A percentile compares a stretch with the other conserved stretches of the same genome.
These are phyloP conservation scores for Trachelus iudaicus DNA, from an alignment of 2,888 invertebrate species.

Conservation along the genomic window DNA sequence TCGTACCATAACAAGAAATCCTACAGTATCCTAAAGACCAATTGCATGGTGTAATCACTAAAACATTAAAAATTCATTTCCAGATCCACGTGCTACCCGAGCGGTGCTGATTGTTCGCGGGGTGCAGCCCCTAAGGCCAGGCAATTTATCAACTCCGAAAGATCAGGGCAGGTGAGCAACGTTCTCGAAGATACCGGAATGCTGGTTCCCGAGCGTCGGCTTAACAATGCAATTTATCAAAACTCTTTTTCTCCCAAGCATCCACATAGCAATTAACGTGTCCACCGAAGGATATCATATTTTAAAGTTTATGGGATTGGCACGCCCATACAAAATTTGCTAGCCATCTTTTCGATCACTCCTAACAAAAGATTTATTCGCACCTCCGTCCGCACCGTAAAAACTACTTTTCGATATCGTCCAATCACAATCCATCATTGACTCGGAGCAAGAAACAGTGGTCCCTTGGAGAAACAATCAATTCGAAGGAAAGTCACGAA, in stretches of 20 bases:
- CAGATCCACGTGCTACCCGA: background rate
- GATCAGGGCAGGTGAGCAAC: conserved; percentile 50
- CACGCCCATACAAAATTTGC: conserved; percentile 62
- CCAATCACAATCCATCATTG: background rate
- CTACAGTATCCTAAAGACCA: background rate
- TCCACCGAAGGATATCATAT: conserved; percentile 61
- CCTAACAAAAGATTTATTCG: conserved; percentile 11
- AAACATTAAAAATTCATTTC: background rate
- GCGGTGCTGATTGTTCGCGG: conserved; percentile 24
- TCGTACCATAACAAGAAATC: background rate
- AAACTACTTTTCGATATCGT: background rate
- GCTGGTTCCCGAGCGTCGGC: conserved; percentile 21
- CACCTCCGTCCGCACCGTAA: background rate
- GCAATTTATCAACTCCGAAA: conserved; percentile 53
- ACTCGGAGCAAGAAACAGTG: background rate
- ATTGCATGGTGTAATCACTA: background rate
- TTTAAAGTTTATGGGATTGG: conserved; percentile 59
- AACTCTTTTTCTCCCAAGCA: conserved; percentile 58
- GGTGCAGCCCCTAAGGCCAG: conserved; percentile 36
- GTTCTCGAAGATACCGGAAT: conserved; percentile 21
- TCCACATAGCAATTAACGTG: conserved; percentile 63
- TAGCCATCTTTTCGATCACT: conserved; percentile 26
- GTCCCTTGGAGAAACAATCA: background rate
- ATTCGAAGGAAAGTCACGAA: background rate
- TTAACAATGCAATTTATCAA: conserved; percentile 62